Conservation (phyloP, 2,113 vertebrate species). For the Oncorhynchus mykiss region DNA sequence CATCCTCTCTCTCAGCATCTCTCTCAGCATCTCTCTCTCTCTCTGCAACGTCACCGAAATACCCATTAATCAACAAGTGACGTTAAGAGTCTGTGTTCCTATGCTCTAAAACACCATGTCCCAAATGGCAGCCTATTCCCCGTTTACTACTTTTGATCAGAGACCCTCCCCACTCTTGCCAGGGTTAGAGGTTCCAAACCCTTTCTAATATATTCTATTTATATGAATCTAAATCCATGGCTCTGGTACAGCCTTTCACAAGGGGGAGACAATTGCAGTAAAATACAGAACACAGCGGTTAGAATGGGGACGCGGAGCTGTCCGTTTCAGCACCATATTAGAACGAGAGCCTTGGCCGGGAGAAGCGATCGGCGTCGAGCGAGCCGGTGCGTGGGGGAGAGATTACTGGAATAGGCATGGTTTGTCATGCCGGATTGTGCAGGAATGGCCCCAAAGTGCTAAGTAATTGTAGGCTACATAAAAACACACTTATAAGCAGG, state of each 20-base stretch:
- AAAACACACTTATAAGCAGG: too few relatives aligned
- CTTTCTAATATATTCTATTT: neutral
- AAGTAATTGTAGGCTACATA: too few relatives aligned
- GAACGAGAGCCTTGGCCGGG: neutral
- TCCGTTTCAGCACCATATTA: conserved; percentile 76
- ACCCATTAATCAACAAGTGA: neutral
- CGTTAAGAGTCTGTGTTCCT: too few relatives aligned
- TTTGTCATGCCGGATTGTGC: too few relatives aligned
- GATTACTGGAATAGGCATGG: too few relatives aligned
- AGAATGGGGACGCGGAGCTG: conserved; percentile 66
- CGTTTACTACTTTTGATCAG: neutral
- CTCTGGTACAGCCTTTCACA: conserved; percentile 40
- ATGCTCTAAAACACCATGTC: neutral
- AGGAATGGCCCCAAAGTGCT: too few relatives aligned
- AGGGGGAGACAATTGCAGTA: conserved; percentile 65
- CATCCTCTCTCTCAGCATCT: too few relatives aligned
- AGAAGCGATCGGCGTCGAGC: neutral
- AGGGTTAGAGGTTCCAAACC: neutral
- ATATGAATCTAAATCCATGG: too few relatives aligned
- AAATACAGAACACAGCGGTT: neutral
- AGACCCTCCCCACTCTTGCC: neutral
- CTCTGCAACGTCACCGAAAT: neutral
- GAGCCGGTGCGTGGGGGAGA: too few relatives aligned
- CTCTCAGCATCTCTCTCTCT: neutral
- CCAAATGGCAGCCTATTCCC: neutral